A percentile compares a stretch with the other conserved stretches of the same genome.
Conservation (phyloP, 2,888 invertebrate species). For the Nomada lathburiana region DNA sequence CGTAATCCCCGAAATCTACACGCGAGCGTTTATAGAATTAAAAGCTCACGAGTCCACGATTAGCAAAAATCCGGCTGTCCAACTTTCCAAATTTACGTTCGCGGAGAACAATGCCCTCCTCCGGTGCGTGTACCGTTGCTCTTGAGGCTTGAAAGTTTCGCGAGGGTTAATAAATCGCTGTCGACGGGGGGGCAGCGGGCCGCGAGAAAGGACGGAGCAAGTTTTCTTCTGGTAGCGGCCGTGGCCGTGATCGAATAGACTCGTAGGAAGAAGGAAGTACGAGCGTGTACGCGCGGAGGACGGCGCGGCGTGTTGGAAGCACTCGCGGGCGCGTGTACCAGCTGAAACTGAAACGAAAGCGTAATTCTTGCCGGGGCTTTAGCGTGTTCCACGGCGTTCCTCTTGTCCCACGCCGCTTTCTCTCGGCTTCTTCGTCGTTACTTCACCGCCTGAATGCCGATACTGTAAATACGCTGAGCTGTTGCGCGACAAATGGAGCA, state of each 20-base stretch:
- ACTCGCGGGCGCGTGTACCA: constrained; percentile 19
- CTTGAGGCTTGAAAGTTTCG: constrained; percentile 10
- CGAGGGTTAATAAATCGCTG: constrained; percentile 48
- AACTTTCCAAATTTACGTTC: constrained; percentile 46
- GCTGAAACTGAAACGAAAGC: constrained; percentile 17
- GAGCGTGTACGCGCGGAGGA: constrained; percentile 36
- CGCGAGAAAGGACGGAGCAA: constrained; percentile 54
- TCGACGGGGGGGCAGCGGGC: constrained; percentile 13
- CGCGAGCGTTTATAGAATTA: no score
- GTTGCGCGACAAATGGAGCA: constrained; percentile 48
- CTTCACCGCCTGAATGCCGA: constrained; percentile 72
- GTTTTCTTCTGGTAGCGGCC: constrained; percentile 62
- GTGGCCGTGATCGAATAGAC: constrained; percentile 64
- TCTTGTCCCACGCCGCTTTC: constrained; percentile 73
- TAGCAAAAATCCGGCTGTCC: constrained; percentile 9
- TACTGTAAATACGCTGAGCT: constrained; percentile 43
- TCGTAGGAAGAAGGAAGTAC: constrained; percentile 71
- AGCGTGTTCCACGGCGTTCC: constrained; percentile 46
- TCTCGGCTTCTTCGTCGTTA: constrained; percentile 70
- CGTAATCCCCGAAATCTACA: no score
- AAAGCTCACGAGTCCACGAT: background rate
- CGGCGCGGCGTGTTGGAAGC: constrained; percentile 13
- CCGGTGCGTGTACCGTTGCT: constrained; percentile 32
- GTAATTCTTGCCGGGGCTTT: constrained; percentile 40
- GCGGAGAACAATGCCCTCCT: constrained; percentile 35